Conservation (phyloP, 2,888 invertebrate genomes). For the Eilema depressum region DNA sequence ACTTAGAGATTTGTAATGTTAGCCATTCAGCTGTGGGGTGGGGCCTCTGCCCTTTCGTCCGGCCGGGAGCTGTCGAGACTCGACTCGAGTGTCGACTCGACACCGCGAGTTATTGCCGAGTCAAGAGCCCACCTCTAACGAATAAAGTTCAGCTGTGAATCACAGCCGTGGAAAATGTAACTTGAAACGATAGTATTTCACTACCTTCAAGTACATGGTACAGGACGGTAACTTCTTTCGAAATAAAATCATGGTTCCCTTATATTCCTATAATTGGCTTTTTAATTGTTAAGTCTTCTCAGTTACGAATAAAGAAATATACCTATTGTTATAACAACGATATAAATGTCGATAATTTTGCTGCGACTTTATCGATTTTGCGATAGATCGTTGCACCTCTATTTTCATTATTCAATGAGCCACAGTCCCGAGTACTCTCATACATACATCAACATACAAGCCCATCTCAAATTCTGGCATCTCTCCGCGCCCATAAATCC, state of each 20-base stretch:
- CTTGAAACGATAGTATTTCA: background rate
- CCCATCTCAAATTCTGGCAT: conserved; percentile 10
- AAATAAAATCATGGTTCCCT: no score
- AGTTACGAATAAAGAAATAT: no score
- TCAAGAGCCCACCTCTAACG: background rate
- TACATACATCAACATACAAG: conserved; percentile 12
- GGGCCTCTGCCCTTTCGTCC: conserved; percentile 2
- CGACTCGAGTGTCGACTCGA: no score
- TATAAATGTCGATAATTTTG: background rate
- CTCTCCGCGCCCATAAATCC: conserved; percentile 40
- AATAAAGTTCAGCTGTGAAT: background rate
- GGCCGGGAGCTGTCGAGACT: conserved; percentile 10
- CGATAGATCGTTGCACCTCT: background rate
- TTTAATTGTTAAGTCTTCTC: no score
- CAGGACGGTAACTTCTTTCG: no score
- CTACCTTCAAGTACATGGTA: no score
- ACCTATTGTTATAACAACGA: background rate
- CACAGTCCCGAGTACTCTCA: background rate
- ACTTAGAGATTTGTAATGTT: background rate
- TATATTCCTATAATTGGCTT: no score
- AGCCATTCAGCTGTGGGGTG: background rate
- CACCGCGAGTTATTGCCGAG: background rate
- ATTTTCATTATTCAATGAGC: background rate
- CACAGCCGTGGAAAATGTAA: background rate
- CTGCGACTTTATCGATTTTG: background rate